Percentiles rank a stretch among this genome's conserved stretches.
phyloP scores from a whole-genome alignment of 2,797 vertebrate genomes.

The Enteromius viviparus region DNA sequence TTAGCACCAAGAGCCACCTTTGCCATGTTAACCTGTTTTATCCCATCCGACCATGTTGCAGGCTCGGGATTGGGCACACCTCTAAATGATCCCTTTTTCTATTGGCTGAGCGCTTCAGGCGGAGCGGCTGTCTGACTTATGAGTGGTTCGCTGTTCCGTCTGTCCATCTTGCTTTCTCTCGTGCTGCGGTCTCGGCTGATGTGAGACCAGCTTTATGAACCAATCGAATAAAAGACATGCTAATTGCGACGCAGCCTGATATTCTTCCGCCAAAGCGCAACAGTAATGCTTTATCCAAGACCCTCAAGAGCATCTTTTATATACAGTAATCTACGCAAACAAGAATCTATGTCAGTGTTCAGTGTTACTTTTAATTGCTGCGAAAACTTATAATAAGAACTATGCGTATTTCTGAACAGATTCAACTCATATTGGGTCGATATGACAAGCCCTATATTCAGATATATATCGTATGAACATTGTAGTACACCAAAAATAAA shows the following conservation, averaged over 20 bases:
- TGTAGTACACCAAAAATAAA: not conserved
- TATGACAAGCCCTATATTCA: no score
- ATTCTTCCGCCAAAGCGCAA: slow-evolving; percentile 68
- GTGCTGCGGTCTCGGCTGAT: slow-evolving; percentile 80
- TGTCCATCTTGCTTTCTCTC: slow-evolving; percentile 38
- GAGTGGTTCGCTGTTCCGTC: slow-evolving; percentile 56
- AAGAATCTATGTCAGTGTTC: not conserved
- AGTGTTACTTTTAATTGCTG: not conserved
- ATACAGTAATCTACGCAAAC: not conserved
- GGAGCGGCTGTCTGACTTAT: slow-evolving; percentile 29
- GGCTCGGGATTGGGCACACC: slow-evolving; percentile 76
- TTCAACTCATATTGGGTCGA: no score
- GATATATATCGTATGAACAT: not conserved
- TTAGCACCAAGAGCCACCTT: not conserved
- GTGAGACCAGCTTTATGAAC: slow-evolving; percentile 73
- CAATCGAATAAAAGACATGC: slow-evolving; percentile 67
- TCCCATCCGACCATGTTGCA: not conserved
- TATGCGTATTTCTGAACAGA: not conserved
- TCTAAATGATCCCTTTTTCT: slow-evolving; percentile 50
- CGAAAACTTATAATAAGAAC: not conserved
- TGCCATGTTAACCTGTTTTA: not conserved
- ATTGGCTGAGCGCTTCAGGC: slow-evolving; percentile 56
- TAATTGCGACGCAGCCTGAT: slow-evolving; percentile 48
- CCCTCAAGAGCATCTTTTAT: not conserved
- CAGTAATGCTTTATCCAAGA: slow-evolving; percentile 10